Evolutionary conservation across 2,888 invertebrate species (phyloP).

Genomic region (Diloba caeruleocephala): DNA sequence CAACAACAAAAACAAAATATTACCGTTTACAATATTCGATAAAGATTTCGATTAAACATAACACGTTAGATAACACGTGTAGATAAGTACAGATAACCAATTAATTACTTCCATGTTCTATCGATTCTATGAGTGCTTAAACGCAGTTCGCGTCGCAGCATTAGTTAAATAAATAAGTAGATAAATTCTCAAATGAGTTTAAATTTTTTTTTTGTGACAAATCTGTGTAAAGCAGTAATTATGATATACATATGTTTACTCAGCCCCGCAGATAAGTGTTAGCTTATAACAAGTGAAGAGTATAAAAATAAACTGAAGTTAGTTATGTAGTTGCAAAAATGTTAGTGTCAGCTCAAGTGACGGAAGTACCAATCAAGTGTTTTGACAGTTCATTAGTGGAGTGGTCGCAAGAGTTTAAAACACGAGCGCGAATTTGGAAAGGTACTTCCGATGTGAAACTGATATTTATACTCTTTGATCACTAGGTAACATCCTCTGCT

Average conservation of each 20-base stretch:
- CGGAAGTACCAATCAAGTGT: slow-evolving; percentile 9
- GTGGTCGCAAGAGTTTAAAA: slow-evolving; percentile 76
- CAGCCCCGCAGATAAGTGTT: no score
- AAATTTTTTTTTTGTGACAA: not conserved
- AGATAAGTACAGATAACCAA: slow-evolving; percentile 36
- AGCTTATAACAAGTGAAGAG: no score
- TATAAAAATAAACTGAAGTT: not conserved
- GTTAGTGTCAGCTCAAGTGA: slow-evolving; percentile 33
- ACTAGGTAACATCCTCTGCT: no score
- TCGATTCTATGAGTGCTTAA: slow-evolving; percentile 3
- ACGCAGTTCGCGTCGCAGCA: not conserved
- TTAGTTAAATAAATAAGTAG: no score
- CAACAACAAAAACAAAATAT: not conserved
- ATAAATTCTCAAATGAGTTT: no score
- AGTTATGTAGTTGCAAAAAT: slow-evolving; percentile 22
- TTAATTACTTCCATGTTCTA: slow-evolving; percentile 34
- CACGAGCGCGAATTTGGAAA: slow-evolving; percentile 78
- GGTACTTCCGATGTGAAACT: slow-evolving; percentile 56
- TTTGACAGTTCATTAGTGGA: slow-evolving; percentile 23
- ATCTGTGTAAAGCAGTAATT: not conserved
- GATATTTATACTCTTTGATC: not conserved
- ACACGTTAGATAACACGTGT: slow-evolving; percentile 24
- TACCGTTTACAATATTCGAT: slow-evolving; percentile 5
- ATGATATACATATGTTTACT: no score
- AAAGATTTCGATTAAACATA: slow-evolving; percentile 25